These are phyloP conservation scores for Prosopocoilus inquinatus DNA, from an alignment of 2,888 invertebrate species.

Conservation along the genomic window DNA sequence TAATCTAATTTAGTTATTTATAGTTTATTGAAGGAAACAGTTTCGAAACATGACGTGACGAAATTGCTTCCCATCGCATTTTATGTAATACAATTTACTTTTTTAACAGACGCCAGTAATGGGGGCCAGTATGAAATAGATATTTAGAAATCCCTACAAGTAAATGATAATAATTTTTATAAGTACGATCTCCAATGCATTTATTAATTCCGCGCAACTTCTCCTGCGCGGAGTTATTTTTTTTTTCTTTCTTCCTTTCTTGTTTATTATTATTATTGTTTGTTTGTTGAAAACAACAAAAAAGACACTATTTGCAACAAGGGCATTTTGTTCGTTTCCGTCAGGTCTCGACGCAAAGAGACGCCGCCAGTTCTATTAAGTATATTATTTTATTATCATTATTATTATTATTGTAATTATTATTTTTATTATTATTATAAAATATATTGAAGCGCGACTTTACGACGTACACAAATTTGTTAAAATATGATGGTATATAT, in stretches of 20 bases:
- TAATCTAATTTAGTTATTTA: too few species aligned
- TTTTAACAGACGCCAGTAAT: conserved; percentile 16
- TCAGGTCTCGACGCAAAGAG: background rate
- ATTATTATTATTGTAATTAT: background rate
- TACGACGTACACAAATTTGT: background rate
- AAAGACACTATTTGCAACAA: background rate
- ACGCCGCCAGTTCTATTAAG: background rate
- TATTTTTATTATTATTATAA: conserved; percentile 9
- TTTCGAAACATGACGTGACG: background rate
- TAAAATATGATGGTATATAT: conserved; percentile 4
- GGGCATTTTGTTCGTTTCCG: background rate
- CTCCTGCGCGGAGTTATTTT: background rate
- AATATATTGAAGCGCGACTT: background rate
- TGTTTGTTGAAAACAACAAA: background rate
- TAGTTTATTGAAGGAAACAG: background rate
- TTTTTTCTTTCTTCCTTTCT: background rate
- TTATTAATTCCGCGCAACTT: conserved; percentile 1
- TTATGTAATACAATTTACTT: background rate
- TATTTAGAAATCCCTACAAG: background rate
- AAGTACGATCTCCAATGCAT: conserved; percentile 14
- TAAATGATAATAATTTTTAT: conserved; percentile 5
- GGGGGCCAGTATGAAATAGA: conserved; percentile 15
- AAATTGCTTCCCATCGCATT: conserved; percentile 2
- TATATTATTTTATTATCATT: conserved; percentile 1
- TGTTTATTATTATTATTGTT: background rate